These are phyloP conservation scores for Drosophila lacteicornis DNA, from an alignment of 1,140 invertebrate species.

Conservation along the genomic window DNA sequence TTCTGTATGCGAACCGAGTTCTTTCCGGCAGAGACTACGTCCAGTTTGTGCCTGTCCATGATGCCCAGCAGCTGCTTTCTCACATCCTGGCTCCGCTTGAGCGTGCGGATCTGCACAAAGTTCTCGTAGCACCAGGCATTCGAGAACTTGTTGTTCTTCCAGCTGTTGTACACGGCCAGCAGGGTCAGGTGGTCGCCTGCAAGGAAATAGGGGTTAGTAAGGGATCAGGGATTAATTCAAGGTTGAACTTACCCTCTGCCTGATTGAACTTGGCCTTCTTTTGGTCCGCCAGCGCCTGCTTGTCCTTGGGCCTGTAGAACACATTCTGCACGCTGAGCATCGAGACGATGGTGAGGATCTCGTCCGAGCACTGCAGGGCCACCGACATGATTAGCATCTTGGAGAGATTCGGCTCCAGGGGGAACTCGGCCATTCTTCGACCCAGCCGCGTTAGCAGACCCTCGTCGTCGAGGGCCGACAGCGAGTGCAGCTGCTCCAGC, in stretches of 20 bases:
- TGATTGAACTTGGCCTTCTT: slow-evolving; percentile 99
- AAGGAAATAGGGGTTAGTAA: not conserved
- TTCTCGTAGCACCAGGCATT: slow-evolving; percentile 99
- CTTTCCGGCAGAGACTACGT: slow-evolving; percentile 98
- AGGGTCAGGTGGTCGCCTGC: slow-evolving; percentile 97
- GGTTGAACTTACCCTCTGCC: slow-evolving; percentile 89
- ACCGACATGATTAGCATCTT: slow-evolving; percentile 99
- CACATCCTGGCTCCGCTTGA: slow-evolving; percentile 99
- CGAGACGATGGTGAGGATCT: slow-evolving; percentile 99
- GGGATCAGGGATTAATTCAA: not conserved
- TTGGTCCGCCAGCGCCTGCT: slow-evolving; percentile 98
- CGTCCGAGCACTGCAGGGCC: slow-evolving; percentile 98
- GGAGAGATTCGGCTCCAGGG: slow-evolving; percentile 98
- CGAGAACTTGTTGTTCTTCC: slow-evolving; percentile 99
- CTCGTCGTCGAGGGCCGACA: slow-evolving; percentile 98
- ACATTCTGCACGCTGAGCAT: slow-evolving; percentile 99
- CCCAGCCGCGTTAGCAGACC: slow-evolving; percentile 97
- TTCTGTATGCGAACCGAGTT: slow-evolving; percentile 98
- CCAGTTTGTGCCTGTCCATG: slow-evolving; percentile 99
- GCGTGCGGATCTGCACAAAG: slow-evolving; percentile 98
- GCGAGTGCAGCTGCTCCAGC: slow-evolving; percentile 97
- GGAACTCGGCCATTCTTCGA: slow-evolving; percentile 99
- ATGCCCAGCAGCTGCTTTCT: slow-evolving; percentile 98
- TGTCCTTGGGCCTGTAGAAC: slow-evolving; percentile 98
- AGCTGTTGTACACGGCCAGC: slow-evolving; percentile 99